These are phyloP conservation scores for Indicator maculatus DNA, from an alignment of 2,113 vertebrate genomes.

Conservation along the genomic window DNA sequence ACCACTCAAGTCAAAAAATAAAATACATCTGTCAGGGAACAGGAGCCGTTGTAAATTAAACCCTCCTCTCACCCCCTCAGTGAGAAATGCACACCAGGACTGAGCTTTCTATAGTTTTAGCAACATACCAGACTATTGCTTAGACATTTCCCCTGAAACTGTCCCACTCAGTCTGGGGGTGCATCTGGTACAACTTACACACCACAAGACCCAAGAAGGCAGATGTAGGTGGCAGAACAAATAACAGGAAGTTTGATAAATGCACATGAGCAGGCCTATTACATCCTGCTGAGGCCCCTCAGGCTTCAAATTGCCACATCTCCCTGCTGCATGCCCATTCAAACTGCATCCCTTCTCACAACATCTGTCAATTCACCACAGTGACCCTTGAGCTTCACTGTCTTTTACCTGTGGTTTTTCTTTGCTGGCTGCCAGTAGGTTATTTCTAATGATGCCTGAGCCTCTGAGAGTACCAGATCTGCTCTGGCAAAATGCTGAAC, in stretches of 20 bases:
- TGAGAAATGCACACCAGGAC: neutral
- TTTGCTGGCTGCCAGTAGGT: neutral
- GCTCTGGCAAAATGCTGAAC: neutral
- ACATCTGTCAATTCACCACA: neutral
- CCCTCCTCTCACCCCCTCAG: neutral
- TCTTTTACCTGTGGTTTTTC: neutral
- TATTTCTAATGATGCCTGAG: neutral
- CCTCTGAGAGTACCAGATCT: neutral
- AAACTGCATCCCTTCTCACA: neutral
- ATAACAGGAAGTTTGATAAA: conserved; percentile 45
- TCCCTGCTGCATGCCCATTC: neutral
- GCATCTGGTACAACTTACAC: neutral
- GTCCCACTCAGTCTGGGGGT: neutral
- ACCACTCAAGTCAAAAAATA: neutral
- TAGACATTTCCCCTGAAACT: neutral
- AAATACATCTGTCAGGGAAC: neutral
- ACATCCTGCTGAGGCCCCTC: neutral
- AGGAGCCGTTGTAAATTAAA: neutral
- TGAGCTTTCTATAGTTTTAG: neutral
- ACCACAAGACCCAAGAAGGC: neutral
- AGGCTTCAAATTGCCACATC: neutral
- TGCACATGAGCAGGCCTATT: neutral
- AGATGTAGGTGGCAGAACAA: conserved; percentile 35
- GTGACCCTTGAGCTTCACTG: neutral
- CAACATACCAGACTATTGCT: neutral